Evolutionary conservation across 2,797 vertebrate species (phyloP).

Genomic region (Gymnopithys bicolor): DNA sequence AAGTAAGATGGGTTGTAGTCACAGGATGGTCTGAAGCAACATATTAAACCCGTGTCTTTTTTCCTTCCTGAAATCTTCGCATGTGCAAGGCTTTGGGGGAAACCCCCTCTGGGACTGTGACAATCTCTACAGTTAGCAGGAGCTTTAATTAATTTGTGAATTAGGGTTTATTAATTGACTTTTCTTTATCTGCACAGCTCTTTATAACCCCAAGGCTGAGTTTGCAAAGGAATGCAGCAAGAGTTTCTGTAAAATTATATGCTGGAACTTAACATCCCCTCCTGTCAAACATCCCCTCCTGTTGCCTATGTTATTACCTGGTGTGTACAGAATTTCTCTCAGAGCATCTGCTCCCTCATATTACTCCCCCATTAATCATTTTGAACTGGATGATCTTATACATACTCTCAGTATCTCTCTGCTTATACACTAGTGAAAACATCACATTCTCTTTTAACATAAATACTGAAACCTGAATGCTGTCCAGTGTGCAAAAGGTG

Average conservation of each 20-base stretch:
- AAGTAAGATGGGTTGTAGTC: background rate
- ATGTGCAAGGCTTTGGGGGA: background rate
- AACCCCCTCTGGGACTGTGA: background rate
- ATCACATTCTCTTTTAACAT: background rate
- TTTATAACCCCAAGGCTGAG: constrained; percentile 56
- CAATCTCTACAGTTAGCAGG: constrained; percentile 17
- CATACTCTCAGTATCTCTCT: background rate
- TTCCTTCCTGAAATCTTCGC: background rate
- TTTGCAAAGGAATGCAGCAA: constrained; percentile 47
- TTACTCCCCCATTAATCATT: background rate
- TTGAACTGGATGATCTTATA: background rate
- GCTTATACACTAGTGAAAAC: background rate
- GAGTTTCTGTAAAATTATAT: constrained; percentile 37
- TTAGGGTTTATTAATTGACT: constrained; percentile 61
- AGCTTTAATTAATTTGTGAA: constrained; percentile 69
- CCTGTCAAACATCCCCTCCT: background rate
- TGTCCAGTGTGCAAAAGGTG: background rate
- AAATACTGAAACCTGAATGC: background rate
- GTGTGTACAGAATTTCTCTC: background rate
- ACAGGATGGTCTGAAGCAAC: background rate
- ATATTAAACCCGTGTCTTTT: background rate
- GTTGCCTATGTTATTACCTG: background rate
- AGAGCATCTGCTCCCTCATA: background rate
- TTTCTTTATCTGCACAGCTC: constrained; percentile 47
- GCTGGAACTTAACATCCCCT: background rate